Evolutionary conservation across 1,140 invertebrate genomes (phyloP), one percentile per base, ranked within the genome.

Genomic region (Gerris buenoi): DNA sequence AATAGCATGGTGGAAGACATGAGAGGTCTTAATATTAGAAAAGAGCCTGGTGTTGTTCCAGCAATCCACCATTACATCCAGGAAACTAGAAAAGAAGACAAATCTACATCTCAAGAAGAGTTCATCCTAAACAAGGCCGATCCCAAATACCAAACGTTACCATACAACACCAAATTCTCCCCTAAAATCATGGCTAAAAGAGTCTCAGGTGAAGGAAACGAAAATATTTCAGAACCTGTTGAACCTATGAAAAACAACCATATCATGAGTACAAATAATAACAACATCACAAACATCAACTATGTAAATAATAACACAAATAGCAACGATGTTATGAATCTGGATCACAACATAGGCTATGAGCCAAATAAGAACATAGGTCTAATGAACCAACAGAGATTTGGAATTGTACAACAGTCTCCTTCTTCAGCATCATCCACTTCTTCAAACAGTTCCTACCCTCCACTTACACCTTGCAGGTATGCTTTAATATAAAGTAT

Each of bases 111-210:
- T 22, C 64, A 66, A 27, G 62, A 63, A 14, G 76, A 79, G 67
- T 81, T 83, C 71, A 75, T 75, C 1, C 78, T 85, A n/a, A 88
- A 85, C 71, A 95, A 94, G 77, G 89, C 88, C 63, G 91, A 95
- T 77, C 90, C 91, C 0, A 95, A 95, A 77, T 95, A 95, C 81
- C 92, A 96, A 79, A 93, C 91, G 23, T 81, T 95, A 75, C 92
- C 92, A 61, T 91, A 91, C 75, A 92, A 91, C 57, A 74, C 73
- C 2, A 74, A 74, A 59, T 74, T 74, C 46, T 68, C 68, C 25
- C 67, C 68, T 14, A 71, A 71, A 46, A 65, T 64, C 46, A 65
- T 67, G 23, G 62, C 70, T 1, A 68, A 71, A 29, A 27, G 71
- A 57, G 57, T 63, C 3, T 29, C 59, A 10, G 71, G 62, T 18